Evolutionary conservation across 2,797 vertebrate species (phyloP).

Genomic region (Onychomys leucogaster): DNA sequence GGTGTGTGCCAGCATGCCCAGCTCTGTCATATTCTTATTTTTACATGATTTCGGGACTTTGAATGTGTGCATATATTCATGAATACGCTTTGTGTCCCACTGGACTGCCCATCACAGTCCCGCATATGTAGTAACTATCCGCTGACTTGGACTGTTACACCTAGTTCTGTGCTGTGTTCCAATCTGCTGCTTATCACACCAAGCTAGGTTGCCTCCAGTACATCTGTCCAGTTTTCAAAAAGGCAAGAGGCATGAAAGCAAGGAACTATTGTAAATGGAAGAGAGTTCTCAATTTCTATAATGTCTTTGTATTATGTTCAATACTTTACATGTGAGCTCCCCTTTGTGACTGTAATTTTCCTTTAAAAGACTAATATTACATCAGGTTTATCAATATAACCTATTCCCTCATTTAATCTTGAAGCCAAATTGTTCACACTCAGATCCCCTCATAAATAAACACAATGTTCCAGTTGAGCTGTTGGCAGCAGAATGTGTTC

Average conservation of each 20-base stretch:
- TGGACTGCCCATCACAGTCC: neutral
- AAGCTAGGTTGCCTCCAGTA: conserved; percentile 55
- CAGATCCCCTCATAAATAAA: conserved; percentile 77
- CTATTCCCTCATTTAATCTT: conserved; percentile 72
- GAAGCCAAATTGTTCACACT: conserved; percentile 72
- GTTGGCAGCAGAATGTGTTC: conserved; percentile 78
- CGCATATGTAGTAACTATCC: neutral
- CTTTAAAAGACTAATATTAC: conserved; percentile 61
- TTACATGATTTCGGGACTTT: conserved; percentile 33
- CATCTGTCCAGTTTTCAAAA: conserved; percentile 49
- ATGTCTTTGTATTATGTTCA: conserved; percentile 22
- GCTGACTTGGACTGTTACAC: conserved; percentile 8
- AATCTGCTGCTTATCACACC: conserved; percentile 56
- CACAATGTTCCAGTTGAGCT: conserved; percentile 76
- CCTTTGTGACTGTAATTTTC: conserved; percentile 58
- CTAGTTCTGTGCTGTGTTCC: conserved; percentile 49
- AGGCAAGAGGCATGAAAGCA: conserved; percentile 31
- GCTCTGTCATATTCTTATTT: neutral
- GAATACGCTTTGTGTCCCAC: neutral
- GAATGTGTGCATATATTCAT: neutral
- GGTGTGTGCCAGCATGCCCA: neutral
- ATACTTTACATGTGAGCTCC: conserved; percentile 25
- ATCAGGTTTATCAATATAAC: conserved; percentile 63
- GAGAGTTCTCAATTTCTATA: conserved; percentile 32
- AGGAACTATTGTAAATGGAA: conserved; percentile 56